Conservation (phyloP, 2,113 vertebrate genomes). For the Burhinus oedicnemus region DNA sequence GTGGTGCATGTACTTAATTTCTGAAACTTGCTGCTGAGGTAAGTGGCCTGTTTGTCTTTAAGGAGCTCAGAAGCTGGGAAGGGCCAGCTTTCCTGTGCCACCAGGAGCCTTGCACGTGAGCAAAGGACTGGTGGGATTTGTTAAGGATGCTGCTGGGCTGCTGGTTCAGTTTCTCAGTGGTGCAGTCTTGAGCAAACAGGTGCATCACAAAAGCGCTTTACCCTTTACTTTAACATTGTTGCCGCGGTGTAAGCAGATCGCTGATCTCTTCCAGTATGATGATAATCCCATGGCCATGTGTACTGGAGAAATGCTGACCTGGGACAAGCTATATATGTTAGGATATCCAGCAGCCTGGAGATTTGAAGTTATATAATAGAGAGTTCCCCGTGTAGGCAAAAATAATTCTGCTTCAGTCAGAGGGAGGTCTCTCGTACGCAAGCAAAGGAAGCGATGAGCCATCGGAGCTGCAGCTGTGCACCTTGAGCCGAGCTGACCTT, state of each 20-base stretch:
- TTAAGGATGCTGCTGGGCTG: neutral
- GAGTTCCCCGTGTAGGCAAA: neutral
- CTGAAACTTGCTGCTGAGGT: neutral
- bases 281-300: neutral
- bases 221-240: neutral
- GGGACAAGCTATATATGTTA: rapidly evolving
- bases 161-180: neutral
- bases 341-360: neutral
- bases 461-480: neutral
- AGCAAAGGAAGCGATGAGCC: neutral
- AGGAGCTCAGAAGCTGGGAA: neutral
- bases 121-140: neutral
- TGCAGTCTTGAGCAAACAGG: neutral
- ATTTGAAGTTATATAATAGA: neutral
- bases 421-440: rapidly evolving
- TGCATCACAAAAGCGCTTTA: neutral
- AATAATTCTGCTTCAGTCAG: neutral
- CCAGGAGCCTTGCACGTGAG: neutral
- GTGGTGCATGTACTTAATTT: neutral
- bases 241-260: neutral
- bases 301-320: neutral
- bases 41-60: neutral
- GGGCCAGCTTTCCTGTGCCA: neutral
- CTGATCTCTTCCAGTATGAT: neutral
- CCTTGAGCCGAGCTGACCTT: neutral